Percentiles rank a stretch among this genome's conserved stretches.
Evolutionary conservation across 1,140 invertebrate genomes (phyloP).

Genomic region (Leucophenga varia): DNA sequence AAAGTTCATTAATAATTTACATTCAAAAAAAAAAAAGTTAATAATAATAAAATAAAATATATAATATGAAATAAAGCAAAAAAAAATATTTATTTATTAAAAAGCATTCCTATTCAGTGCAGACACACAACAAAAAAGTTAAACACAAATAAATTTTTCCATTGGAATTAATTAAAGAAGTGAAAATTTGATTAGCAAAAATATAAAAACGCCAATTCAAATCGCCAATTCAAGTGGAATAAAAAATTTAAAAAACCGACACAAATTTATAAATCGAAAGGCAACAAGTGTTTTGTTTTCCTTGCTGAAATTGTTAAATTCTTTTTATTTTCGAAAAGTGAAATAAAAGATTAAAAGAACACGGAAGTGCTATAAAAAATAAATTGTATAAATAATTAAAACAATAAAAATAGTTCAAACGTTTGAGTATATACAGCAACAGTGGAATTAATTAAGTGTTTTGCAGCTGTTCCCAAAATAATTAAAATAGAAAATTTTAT

Average conservation of each 20-base stretch:
- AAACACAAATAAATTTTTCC: constrained; percentile 36
- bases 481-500: no score
- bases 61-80: background rate
- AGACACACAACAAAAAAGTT: constrained; percentile 40
- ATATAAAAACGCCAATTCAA: no score
- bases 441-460: no score
- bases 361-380: no score
- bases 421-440: constrained; percentile 7
- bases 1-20: no score
- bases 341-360: no score
- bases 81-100: constrained; percentile 32
- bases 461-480: no score
- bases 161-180: constrained; percentile 22
- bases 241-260: background rate
- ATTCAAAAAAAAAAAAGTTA: no score
- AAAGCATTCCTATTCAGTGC: constrained; percentile 22
- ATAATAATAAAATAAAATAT: no score
- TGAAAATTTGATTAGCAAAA: constrained; percentile 50
- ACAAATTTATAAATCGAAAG: background rate
- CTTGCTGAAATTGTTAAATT: background rate
- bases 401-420: background rate
- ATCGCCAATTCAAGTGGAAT: no score
- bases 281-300: constrained; percentile 28
- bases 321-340: no score
- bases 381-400: no score